Percentiles rank a stretch among this genome's conserved stretches.
These are phyloP conservation scores for Eulemur mongoz DNA, from an alignment of 2,797 vertebrate species.

Conservation along the genomic window DNA sequence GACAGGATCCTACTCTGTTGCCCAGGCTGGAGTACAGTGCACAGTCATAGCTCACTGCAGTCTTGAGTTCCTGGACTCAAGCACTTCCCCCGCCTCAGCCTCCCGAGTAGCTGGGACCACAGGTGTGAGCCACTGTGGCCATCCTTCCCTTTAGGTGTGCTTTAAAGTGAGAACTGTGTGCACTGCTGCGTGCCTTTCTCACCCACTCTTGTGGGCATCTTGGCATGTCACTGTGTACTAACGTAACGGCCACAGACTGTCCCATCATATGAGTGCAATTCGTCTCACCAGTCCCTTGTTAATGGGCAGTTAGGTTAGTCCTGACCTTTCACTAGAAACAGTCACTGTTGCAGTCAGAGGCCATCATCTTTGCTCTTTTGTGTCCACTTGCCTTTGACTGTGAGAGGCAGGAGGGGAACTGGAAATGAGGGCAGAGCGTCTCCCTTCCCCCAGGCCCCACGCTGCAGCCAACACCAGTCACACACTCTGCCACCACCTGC, in stretches of 20 bases:
- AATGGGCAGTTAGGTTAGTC: background rate
- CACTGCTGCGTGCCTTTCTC: rapidly evolving
- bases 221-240: rapidly evolving
- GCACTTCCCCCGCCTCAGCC: background rate
- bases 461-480: background rate
- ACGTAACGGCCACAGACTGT: background rate
- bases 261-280: rapidly evolving
- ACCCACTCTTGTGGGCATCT: background rate
- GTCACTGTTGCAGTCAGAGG: background rate
- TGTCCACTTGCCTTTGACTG: background rate
- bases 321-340: background rate
- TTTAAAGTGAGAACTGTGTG: background rate
- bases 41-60: background rate
- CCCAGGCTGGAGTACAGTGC: background rate
- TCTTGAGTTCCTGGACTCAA: background rate
- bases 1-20: background rate
- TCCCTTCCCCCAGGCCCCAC: background rate
- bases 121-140: background rate
- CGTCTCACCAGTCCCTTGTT: background rate
- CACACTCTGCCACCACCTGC: background rate
- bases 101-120: background rate
- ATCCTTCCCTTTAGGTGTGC: background rate
- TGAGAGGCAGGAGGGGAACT: background rate
- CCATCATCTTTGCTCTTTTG: background rate
- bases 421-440: background rate